These are phyloP conservation scores for Crocallis elinguaria DNA, from an alignment of 2,888 invertebrate species.

Conservation along the genomic window DNA sequence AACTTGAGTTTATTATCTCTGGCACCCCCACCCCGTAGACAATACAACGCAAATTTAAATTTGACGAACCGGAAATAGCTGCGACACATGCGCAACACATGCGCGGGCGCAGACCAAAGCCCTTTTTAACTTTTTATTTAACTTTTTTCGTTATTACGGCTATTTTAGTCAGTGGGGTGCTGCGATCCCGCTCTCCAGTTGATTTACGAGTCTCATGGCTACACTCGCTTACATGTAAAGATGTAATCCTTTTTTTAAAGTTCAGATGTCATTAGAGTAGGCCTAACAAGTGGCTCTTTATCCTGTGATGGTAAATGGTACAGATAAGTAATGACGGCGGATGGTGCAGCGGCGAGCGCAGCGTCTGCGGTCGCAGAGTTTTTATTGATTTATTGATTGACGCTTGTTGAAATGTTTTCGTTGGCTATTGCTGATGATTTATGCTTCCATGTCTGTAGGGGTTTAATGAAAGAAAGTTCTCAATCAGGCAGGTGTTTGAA, in stretches of 20 bases:
- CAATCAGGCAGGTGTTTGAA: conserved; percentile 16
- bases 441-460: conserved; percentile 20
- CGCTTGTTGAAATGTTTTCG: conserved; percentile 56
- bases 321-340: conserved; percentile 67
- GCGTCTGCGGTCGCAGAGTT: conserved; percentile 58
- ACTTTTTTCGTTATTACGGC: conserved; percentile 61
- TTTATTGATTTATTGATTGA: conserved; percentile 68
- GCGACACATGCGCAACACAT: conserved; percentile 78
- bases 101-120: conserved; percentile 67
- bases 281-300: conserved; percentile 65
- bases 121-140: conserved; percentile 66
- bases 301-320: conserved; percentile 60
- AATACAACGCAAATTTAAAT: conserved; percentile 68
- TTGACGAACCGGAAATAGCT: conserved; percentile 72
- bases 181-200: conserved; percentile 51
- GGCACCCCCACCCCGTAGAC: conserved; percentile 55
- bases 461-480: conserved; percentile 15
- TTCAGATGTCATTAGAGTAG: conserved; percentile 52
- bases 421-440: conserved; percentile 28
- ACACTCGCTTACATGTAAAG: conserved; percentile 41
- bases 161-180: conserved; percentile 66
- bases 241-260: conserved; percentile 25
- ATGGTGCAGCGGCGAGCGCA: conserved; percentile 28
- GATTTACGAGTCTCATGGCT: conserved; percentile 59
- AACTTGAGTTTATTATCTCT: conserved; percentile 54